Conservation (phyloP, 37 sponge, comb jelly and placozoan species). For the Ianthella basta region DNA sequence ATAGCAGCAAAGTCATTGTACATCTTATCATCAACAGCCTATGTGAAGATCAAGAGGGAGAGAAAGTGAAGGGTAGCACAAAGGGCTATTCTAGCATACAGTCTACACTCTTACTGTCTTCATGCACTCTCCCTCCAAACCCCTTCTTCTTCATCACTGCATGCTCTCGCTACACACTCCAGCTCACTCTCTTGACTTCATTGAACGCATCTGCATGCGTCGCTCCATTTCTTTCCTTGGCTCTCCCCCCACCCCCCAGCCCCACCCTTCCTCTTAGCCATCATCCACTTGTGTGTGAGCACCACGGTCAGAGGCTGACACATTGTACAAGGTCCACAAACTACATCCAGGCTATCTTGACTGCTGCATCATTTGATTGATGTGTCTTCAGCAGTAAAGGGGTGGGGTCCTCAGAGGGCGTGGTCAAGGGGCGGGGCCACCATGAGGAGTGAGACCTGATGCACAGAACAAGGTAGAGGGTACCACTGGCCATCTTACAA, state of each 20-base stretch:
- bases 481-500: too few species aligned
- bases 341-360: too few species aligned
- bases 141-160: too few species aligned
- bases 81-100: not conserved
- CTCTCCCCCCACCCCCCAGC: not conserved
- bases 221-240: not conserved
- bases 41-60: not conserved
- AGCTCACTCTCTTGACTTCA: conserved; percentile 53
- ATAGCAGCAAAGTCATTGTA: conserved; percentile 79
- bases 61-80: not conserved
- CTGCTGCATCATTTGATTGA: too few species aligned
- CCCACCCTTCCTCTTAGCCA: conserved; percentile 21
- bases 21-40: conserved; percentile 69
- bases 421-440: not conserved
- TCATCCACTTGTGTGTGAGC: conserved; percentile 85
- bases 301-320: conserved; percentile 56
- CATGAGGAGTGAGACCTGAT: not conserved
- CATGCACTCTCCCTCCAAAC: too few species aligned
- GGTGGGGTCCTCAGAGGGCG: not conserved
- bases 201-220: not conserved
- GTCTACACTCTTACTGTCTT: too few species aligned
- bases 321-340: too few species aligned
- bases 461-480: too few species aligned
- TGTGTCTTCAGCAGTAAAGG: too few species aligned
- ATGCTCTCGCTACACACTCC: conserved; percentile 35